phyloP scores from a whole-genome alignment of 2,113 vertebrate genomes.

The Oreocharis arfaki region DNA sequence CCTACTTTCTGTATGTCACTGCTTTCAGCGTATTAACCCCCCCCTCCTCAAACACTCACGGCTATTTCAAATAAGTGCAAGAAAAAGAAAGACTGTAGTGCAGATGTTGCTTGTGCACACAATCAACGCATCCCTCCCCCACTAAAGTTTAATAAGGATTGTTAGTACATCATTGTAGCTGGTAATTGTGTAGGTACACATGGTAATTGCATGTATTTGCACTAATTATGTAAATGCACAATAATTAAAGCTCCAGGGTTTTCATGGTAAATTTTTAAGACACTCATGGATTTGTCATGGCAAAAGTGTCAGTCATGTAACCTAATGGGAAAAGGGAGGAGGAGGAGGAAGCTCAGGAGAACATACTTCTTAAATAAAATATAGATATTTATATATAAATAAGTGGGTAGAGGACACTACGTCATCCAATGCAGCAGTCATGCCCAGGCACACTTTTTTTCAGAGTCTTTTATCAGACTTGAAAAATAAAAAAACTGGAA shows the following conservation, averaged over 20 bases:
- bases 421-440: background rate
- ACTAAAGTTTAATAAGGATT: constrained; percentile 63
- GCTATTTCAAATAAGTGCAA: background rate
- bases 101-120: constrained; percentile 2
- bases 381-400: background rate
- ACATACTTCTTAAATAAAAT: background rate
- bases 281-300: constrained; percentile 67
- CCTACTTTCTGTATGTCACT: constrained; percentile 9
- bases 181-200: constrained; percentile 71
- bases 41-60: background rate
- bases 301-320: constrained; percentile 34
- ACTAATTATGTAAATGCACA: constrained; percentile 71
- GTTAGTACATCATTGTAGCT: constrained; percentile 68
- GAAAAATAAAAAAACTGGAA: background rate
- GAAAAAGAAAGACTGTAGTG: background rate
- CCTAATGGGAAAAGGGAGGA: background rate
- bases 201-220: constrained; percentile 71
- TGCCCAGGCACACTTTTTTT: background rate
- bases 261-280: constrained; percentile 66
- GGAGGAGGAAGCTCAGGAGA: background rate
- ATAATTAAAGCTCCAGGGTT: constrained; percentile 69
- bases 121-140: background rate
- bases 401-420: background rate
- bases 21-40: background rate
- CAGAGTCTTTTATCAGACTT: background rate